Conservation (phyloP, 2,888 invertebrate species). For the Pasiphila rectangulata region DNA sequence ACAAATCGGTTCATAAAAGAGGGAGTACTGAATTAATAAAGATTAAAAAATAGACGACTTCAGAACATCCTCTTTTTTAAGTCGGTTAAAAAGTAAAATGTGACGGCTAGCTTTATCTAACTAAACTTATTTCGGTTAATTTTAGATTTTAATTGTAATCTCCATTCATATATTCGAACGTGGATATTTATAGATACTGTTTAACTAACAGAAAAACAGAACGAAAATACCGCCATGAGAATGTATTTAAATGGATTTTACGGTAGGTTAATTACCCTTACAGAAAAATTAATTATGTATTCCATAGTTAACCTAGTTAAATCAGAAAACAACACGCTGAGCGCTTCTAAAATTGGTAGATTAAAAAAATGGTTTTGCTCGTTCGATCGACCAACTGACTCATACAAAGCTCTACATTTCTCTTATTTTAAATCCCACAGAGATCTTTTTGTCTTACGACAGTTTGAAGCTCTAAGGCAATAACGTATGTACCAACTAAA, state of each 20-base stretch:
- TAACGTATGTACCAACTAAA: not conserved
- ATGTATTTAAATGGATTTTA: not conserved
- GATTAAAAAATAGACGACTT: too few relatives aligned
- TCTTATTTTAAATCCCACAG: constrained; percentile 46
- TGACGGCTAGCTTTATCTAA: too few relatives aligned
- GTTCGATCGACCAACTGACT: constrained; percentile 45
- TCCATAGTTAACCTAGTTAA: constrained; percentile 1
- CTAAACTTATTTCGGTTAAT: too few relatives aligned
- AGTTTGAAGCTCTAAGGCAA: constrained; percentile 14
- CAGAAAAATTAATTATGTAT: not conserved
- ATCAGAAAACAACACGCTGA: not conserved
- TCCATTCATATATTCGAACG: too few relatives aligned
- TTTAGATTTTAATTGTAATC: too few relatives aligned
- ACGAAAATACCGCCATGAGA: not conserved
- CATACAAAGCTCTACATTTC: constrained; percentile 42
- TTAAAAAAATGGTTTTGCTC: constrained; percentile 52
- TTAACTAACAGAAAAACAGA: not conserved
- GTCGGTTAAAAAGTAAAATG: too few relatives aligned
- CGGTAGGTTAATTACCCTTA: not conserved
- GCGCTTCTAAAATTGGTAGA: constrained; percentile 49
- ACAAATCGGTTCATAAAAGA: too few relatives aligned
- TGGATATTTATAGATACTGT: too few relatives aligned
- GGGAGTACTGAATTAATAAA: too few relatives aligned
- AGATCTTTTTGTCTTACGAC: constrained; percentile 43
- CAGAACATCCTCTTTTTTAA: too few relatives aligned